Conservation (phyloP, 2,888 invertebrate species). For the Hypolimnas misippus region DNA sequence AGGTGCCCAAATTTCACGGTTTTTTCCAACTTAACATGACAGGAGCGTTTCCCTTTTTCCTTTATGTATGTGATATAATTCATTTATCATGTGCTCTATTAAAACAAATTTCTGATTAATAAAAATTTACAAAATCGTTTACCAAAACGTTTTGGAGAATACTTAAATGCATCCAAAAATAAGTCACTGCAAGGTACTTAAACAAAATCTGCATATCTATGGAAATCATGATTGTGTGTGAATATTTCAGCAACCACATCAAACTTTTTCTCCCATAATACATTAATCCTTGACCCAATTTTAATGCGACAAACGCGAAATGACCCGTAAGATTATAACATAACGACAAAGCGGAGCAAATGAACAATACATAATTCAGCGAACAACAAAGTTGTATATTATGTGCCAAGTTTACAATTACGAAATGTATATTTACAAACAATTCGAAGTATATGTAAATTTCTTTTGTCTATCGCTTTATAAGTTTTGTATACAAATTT, state of each 20-base stretch:
- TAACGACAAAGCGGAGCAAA: conserved; percentile 41
- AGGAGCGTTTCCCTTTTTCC: conserved; percentile 21
- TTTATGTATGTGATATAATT: neutral
- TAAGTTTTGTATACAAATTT: neutral
- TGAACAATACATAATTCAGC: conserved; percentile 50
- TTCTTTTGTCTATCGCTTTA: neutral
- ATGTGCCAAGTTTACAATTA: conserved; percentile 58
- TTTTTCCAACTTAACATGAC: conserved; percentile 30
- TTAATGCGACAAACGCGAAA: conserved; percentile 48
- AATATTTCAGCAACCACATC: neutral
- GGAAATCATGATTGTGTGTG: neutral
- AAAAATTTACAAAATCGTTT: neutral
- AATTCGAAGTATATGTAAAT: conserved; percentile 7
- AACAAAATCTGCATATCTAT: too few relatives aligned
- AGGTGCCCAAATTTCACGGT: conserved; percentile 31
- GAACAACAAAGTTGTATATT: conserved; percentile 50
- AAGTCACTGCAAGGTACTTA: too few relatives aligned
- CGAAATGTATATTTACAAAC: conserved; percentile 51
- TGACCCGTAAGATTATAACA: conserved; percentile 54
- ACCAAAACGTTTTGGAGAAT: neutral
- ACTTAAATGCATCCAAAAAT: neutral
- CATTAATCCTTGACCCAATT: conserved; percentile 50
- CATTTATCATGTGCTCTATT: neutral
- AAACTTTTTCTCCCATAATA: conserved; percentile 14
- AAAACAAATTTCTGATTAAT: neutral